These are phyloP conservation scores for Diabrotica undecimpunctata DNA, from an alignment of 1,140 invertebrate species.

Conservation along the genomic window DNA sequence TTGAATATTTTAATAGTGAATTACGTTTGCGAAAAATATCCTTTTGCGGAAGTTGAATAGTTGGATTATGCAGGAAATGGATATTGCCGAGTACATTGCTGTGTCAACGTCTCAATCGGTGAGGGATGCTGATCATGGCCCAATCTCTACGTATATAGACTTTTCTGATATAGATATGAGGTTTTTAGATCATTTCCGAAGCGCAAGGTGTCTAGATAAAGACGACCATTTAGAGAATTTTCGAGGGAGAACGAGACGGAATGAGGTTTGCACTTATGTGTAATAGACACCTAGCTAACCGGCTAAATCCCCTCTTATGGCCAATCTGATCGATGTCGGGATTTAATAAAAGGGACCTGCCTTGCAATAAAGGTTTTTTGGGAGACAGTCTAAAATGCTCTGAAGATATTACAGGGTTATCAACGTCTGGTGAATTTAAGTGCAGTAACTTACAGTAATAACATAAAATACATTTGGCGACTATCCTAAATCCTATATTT, in stretches of 20 bases:
- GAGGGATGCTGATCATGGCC: slow-evolving; percentile 38
- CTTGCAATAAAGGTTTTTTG: slow-evolving; percentile 40
- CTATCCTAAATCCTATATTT: no score
- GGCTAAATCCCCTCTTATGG: slow-evolving; percentile 36
- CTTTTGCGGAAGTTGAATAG: slow-evolving; percentile 33
- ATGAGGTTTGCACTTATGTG: slow-evolving; percentile 31
- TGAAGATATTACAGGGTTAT: not conserved
- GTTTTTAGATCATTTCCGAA: slow-evolving; percentile 35
- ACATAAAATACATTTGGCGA: no score
- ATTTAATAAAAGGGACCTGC: slow-evolving; percentile 40
- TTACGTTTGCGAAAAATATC: slow-evolving; percentile 31
- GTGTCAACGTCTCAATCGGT: slow-evolving; percentile 41
- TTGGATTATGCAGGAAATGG: slow-evolving; percentile 41
- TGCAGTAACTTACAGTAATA: not conserved
- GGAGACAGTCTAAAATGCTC: not conserved
- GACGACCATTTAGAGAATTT: slow-evolving; percentile 15
- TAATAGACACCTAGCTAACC: slow-evolving; percentile 39
- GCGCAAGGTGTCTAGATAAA: slow-evolving; percentile 25
- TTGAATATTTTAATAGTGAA: slow-evolving; percentile 35
- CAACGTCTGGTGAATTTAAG: not conserved
- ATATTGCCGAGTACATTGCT: slow-evolving; percentile 42
- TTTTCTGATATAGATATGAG: slow-evolving; percentile 33
- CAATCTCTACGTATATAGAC: slow-evolving; percentile 35
- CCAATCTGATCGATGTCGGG: slow-evolving; percentile 40
- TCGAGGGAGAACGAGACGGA: slow-evolving; percentile 15